phyloP scores from a whole-genome alignment of 1,140 invertebrate species.

The Meloidogyne exigua region DNA sequence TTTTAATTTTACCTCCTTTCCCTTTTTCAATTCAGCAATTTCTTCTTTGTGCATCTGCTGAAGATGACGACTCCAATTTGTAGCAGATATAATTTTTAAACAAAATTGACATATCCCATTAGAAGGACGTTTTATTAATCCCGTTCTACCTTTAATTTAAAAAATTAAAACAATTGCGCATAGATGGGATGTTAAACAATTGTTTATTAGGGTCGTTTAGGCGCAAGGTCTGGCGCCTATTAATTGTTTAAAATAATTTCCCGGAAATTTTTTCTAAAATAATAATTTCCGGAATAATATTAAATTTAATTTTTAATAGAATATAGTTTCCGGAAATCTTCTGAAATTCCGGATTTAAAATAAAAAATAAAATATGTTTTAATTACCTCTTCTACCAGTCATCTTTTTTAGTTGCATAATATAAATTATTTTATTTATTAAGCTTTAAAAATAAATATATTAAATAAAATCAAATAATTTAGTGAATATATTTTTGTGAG shows the following conservation, averaged over 20 bases:
- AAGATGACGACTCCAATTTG: conserved; percentile 27
- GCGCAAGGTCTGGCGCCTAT: too few species aligned
- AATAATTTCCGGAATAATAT: too few species aligned
- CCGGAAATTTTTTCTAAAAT: too few species aligned
- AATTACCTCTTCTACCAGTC: not conserved
- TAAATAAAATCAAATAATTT: too few species aligned
- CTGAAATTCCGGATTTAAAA: not conserved
- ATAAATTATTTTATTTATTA: too few species aligned
- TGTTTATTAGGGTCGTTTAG: too few species aligned
- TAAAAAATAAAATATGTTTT: not conserved
- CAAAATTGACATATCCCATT: conserved; percentile 21
- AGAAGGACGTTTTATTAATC: conserved; percentile 8
- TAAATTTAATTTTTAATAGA: too few species aligned
- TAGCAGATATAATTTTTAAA: conserved; percentile 21
- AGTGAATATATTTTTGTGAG: too few species aligned
- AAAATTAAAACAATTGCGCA: not conserved
- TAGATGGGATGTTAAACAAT: too few species aligned
- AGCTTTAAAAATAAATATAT: too few species aligned
- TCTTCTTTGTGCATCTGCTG: conserved; percentile 12
- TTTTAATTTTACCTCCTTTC: not conserved
- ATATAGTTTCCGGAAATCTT: too few species aligned
- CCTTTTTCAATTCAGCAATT: not conserved
- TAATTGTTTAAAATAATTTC: too few species aligned
- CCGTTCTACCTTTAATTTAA: not conserved
- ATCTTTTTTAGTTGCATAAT: not conserved